Conservation (phyloP, 2,797 vertebrate genomes). For the Phalanger gymnotis region DNA sequence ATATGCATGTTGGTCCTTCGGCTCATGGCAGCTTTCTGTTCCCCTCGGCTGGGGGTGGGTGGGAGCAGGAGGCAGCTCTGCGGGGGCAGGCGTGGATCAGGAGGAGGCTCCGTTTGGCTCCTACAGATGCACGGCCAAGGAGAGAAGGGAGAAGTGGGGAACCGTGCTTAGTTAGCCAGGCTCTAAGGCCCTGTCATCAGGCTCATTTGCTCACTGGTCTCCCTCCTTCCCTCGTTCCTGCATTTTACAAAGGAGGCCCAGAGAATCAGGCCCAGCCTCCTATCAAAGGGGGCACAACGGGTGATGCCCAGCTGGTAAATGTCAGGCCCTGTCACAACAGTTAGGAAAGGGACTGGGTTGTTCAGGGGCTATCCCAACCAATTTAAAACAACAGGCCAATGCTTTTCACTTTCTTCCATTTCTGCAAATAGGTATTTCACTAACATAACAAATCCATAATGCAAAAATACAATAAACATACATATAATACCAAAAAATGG, state of each 20-base stretch:
- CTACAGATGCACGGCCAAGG: conserved; percentile 79
- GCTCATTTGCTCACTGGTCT: background rate
- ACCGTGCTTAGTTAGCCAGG: background rate
- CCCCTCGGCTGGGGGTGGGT: conserved; percentile 91
- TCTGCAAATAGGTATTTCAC: background rate
- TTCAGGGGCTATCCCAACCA: background rate
- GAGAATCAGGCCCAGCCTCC: background rate
- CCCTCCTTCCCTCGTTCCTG: background rate
- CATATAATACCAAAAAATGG: background rate
- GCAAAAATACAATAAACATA: background rate
- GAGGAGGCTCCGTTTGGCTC: conserved; percentile 84
- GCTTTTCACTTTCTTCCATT: background rate
- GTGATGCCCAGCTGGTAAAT: background rate
- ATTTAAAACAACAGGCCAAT: background rate
- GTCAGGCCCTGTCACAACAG: background rate
- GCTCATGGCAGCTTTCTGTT: conserved; percentile 90
- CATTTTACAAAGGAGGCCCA: background rate
- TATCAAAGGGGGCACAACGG: background rate
- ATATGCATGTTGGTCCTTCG: conserved; percentile 94
- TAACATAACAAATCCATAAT: background rate
- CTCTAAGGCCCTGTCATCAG: accelerated
- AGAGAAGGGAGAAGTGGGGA: background rate
- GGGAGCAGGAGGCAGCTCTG: conserved; percentile 95
- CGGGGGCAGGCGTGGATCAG: conserved; percentile 92
- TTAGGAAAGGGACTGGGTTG: background rate